These are phyloP conservation scores for Orthosia gothica DNA, from an alignment of 2,888 invertebrate species.

Conservation along the genomic window DNA sequence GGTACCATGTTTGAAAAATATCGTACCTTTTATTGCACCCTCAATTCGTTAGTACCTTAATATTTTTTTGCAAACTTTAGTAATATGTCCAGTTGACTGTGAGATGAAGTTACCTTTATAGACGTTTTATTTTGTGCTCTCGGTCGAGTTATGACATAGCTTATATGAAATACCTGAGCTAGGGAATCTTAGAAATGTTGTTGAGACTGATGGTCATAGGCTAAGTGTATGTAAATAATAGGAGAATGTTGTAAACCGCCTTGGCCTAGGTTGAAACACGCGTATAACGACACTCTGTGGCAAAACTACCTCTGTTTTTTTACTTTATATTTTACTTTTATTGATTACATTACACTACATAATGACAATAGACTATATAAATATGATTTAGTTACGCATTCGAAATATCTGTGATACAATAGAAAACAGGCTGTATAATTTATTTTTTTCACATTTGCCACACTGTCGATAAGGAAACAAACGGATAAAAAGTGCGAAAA, in stretches of 20 bases:
- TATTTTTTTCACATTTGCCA: slow-evolving; percentile 83
- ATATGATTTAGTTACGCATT: slow-evolving; percentile 84
- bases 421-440: slow-evolving; percentile 83
- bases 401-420: slow-evolving; percentile 90
- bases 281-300: slow-evolving; percentile 84
- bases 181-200: slow-evolving; percentile 87
- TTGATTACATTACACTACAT: slow-evolving; percentile 67
- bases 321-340: slow-evolving; percentile 72
- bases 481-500: slow-evolving; percentile 75
- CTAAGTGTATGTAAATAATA: slow-evolving; percentile 91
- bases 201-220: slow-evolving; percentile 91
- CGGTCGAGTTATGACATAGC: slow-evolving; percentile 84
- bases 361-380: slow-evolving; percentile 79
- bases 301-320: slow-evolving; percentile 83
- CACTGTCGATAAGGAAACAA: slow-evolving; percentile 78
- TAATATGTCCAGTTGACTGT: slow-evolving; percentile 87
- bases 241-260: slow-evolving; percentile 90
- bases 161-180: slow-evolving; percentile 86
- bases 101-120: slow-evolving; percentile 89
- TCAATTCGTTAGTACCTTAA: slow-evolving; percentile 81
- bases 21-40: slow-evolving; percentile 82
- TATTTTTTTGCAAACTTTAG: slow-evolving; percentile 79
- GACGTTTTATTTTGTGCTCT: slow-evolving; percentile 87
- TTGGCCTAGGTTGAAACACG: slow-evolving; percentile 90
- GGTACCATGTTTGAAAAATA: slow-evolving; percentile 85